Evolutionary conservation across 2,113 vertebrate species (phyloP).

Genomic region (Apistogramma diplotaenia): DNA sequence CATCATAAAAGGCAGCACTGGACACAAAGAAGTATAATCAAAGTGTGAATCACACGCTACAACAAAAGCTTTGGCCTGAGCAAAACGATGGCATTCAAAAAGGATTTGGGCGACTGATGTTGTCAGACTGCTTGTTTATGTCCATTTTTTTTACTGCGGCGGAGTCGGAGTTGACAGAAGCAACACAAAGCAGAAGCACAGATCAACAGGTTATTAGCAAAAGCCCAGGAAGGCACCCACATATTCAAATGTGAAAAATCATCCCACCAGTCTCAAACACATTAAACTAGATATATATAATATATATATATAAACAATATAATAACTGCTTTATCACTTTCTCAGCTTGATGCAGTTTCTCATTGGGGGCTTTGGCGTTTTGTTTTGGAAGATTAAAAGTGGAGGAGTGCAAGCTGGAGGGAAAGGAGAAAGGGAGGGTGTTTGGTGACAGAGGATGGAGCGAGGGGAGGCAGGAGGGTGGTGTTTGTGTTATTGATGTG

Average conservation of each 20-base stretch:
- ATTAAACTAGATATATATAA: slow-evolving; percentile 16
- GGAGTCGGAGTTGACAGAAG: slow-evolving; percentile 15
- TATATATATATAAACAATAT: slow-evolving; percentile 9
- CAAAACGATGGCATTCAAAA: slow-evolving; percentile 31
- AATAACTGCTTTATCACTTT: slow-evolving; percentile 53
- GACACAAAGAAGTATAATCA: slow-evolving; percentile 35
- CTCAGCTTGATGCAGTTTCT: slow-evolving; percentile 67
- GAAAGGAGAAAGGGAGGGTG: slow-evolving; percentile 38
- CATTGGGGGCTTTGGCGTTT: slow-evolving; percentile 60
- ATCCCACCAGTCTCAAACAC: slow-evolving; percentile 19
- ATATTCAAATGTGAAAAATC: slow-evolving; percentile 52
- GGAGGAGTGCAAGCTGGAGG: slow-evolving; percentile 58
- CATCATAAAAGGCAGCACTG: slow-evolving; percentile 15
- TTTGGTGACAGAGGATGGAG: slow-evolving; percentile 54
- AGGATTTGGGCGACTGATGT: slow-evolving; percentile 30
- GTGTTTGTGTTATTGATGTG: slow-evolving; percentile 76
- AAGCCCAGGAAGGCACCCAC: slow-evolving; percentile 5
- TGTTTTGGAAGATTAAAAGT: slow-evolving; percentile 78
- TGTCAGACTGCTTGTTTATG: slow-evolving; percentile 15
- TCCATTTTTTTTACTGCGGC: neutral
- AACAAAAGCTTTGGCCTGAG: slow-evolving; percentile 21
- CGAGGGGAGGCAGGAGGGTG: slow-evolving; percentile 23
- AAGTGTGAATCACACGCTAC: slow-evolving; percentile 20
- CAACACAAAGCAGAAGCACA: slow-evolving; percentile 18
- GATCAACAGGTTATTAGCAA: slow-evolving; percentile 59